phyloP scores from a whole-genome alignment of 2,113 vertebrate species.

The Poicephalus gulielmi region DNA sequence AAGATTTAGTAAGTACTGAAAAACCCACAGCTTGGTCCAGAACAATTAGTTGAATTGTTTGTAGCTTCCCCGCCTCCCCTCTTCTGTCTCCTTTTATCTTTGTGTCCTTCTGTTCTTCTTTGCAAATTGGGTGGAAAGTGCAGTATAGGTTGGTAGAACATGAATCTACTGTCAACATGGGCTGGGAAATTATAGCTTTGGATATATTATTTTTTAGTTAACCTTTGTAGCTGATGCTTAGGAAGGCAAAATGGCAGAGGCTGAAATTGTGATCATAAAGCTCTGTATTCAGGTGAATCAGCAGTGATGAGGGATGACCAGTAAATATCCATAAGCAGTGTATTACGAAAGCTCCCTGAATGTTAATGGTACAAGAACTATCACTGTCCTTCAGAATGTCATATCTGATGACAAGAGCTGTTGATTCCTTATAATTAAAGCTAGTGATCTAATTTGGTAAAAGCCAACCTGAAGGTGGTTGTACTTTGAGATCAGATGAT shows the following conservation, averaged over 20 bases:
- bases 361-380: neutral
- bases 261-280: neutral
- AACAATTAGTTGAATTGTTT: neutral
- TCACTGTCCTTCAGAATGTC: neutral
- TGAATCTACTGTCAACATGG: neutral
- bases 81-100: neutral
- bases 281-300: neutral
- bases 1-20: neutral
- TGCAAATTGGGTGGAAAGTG: neutral
- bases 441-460: neutral
- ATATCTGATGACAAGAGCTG: neutral
- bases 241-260: neutral
- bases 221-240: neutral
- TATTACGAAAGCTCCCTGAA: neutral
- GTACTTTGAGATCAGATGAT: neutral
- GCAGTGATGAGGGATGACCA: neutral
- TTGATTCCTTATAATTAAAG: neutral
- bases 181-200: neutral
- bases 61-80: accelerated
- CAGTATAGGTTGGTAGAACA: neutral
- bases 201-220: neutral
- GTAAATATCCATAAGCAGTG: neutral
- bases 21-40: neutral
- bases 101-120: neutral
- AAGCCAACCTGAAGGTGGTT: neutral